Base-by-base conservation (phyloP, 2,888 invertebrate species). In the Polia nebulosa region DNA sequence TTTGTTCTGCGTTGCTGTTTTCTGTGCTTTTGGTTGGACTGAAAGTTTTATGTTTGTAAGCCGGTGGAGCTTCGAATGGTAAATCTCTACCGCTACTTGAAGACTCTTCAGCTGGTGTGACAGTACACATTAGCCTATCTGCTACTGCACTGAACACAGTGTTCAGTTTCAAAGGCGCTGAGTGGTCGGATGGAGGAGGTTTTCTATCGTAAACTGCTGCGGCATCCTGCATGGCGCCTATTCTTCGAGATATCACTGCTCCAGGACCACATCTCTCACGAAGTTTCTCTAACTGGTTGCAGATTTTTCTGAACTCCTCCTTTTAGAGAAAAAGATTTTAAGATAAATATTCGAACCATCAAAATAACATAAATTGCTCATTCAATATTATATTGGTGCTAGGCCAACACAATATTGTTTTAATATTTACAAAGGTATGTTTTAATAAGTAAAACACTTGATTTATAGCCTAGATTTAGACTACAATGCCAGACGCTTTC, bases 271-370 rank as follows among this genome's bases (percentile, higher is more conserved):
- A 97, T 72, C 97, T 97, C 85, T 98, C 98, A 80, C 97, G 97
- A n/a, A 98, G 95, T 70, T 97, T 94, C 81, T 98, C 98, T 49
- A 98, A 93, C 88, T 98, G 98, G 47, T 97, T 97, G 92, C 97
- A 98, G 44, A 98, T 96, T 78, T 98, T 97, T 80, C 97, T 96
- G 88, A 98, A 98, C 94, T 98, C 98, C 91, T 98, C 98, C 98
- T 98, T 62, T 74, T 25, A 41, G 20, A 65, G 22, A 64, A n/a
- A 79, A 68, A 63, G 0, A 41, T 41, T n/a, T 22, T 32, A 44
- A 7, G 11, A 22, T 65, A n/a, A 63, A 56, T 64, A 59, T 34
- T 53, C 45, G 17, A 41, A 55, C 2, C 11, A 13, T 20, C 3
- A 39, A 17, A 39, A 29, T 1, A 17, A 39, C 2, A 15, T 20